phyloP scores from a whole-genome alignment of 2,888 invertebrate species.

The Leucoma salicis region DNA sequence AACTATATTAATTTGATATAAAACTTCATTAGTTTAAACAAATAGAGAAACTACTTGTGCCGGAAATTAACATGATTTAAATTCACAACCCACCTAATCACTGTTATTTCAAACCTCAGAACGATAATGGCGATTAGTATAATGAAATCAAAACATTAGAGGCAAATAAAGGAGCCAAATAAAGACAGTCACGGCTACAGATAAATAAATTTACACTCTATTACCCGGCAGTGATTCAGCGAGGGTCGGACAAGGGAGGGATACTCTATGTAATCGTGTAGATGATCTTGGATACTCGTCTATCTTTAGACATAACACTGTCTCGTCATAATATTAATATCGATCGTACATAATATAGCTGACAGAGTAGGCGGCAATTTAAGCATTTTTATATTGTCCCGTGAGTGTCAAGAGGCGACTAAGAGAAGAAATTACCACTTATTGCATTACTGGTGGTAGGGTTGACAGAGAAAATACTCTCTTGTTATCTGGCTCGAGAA shows the following conservation, averaged over 20 bases:
- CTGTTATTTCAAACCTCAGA: constrained; percentile 27
- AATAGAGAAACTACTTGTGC: too few species aligned
- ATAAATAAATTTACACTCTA: constrained; percentile 68
- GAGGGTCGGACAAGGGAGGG: constrained; percentile 35
- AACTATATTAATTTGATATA: too few species aligned
- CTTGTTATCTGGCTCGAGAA: too few species aligned
- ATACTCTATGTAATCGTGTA: constrained; percentile 11
- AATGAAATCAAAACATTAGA: constrained; percentile 39
- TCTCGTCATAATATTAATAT: constrained; percentile 8
- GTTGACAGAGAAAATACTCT: too few species aligned
- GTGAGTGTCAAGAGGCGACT: too few species aligned
- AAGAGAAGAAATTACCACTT: not conserved
- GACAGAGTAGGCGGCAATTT: not conserved
- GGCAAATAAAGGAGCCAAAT: constrained; percentile 21
- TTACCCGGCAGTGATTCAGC: constrained; percentile 66
- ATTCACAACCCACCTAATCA: constrained; percentile 16
- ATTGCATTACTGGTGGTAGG: not conserved
- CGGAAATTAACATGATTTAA: not conserved
- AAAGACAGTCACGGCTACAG: constrained; percentile 32
- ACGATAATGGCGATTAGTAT: constrained; percentile 32
- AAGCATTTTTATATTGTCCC: too few species aligned
- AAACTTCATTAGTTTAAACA: too few species aligned
- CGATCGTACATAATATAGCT: not conserved
- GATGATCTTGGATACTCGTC: constrained; percentile 9
- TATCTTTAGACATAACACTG: not conserved